Percentiles rank a stretch among this genome's conserved stretches.
Conservation (phyloP, 2,113 vertebrate species). For the Machaerirhynchus nigripectus region DNA sequence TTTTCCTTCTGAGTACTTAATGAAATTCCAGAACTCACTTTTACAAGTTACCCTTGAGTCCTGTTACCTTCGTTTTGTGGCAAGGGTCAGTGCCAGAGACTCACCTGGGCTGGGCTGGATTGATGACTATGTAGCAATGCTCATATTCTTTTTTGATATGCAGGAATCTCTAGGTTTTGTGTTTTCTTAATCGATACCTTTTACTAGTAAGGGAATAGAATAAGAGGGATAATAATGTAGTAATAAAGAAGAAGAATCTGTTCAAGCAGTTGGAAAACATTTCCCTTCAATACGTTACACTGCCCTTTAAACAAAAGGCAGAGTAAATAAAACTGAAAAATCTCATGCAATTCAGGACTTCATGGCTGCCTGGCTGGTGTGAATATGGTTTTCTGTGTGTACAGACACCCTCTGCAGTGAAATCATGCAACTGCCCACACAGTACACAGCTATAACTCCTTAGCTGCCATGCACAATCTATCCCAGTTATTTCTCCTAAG, state of each 20-base stretch:
- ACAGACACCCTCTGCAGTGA: background rate
- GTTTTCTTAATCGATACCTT: background rate
- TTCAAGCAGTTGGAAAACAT: background rate
- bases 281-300: background rate
- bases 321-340: background rate
- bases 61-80: background rate
- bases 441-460: background rate
- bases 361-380: background rate
- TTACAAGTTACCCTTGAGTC: background rate
- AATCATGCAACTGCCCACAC: background rate
- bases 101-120: background rate
- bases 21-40: background rate
- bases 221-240: background rate
- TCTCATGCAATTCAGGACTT: background rate
- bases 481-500: background rate
- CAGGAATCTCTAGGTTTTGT: background rate
- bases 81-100: background rate
- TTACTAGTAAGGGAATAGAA: background rate
- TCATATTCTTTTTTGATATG: background rate
- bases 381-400: background rate
- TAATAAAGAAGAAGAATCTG: background rate
- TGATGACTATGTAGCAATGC: background rate
- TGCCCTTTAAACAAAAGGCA: background rate
- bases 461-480: background rate
- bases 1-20: background rate